phyloP scores from a whole-genome alignment of 2,797 vertebrate species.

The Gymnothorax javanicus region DNA sequence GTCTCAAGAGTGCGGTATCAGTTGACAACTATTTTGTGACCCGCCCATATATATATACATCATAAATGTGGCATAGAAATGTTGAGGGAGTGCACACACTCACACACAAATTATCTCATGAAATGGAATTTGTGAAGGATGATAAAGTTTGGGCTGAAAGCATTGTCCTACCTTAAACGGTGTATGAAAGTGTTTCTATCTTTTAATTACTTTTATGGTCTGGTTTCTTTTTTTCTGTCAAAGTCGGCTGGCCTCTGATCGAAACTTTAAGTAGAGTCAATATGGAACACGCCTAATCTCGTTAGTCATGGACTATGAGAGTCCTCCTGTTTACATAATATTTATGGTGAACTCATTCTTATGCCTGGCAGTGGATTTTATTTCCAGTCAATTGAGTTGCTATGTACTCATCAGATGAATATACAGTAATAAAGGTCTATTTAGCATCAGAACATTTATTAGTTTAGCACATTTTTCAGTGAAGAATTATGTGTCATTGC shows the following conservation, averaged over 20 bases:
- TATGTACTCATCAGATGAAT: background rate
- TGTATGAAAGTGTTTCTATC: background rate
- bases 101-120: too few species aligned
- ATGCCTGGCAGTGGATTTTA: background rate
- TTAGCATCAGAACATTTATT: background rate
- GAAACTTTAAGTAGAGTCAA: background rate
- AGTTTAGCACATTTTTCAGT: conserved; percentile 47
- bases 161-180: background rate
- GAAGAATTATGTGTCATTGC: conserved; percentile 22
- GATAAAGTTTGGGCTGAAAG: background rate
- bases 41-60: background rate
- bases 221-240: background rate
- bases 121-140: background rate
- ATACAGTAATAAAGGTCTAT: background rate
- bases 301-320: background rate
- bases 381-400: background rate
- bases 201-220: background rate
- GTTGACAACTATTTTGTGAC: background rate
- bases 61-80: background rate
- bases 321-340: background rate
- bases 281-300: background rate
- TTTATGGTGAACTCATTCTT: background rate
- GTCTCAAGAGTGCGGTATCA: background rate
- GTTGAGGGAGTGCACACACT: background rate
- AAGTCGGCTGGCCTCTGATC: background rate